Evolutionary conservation across 2,888 invertebrate genomes (phyloP), one percentile per base, ranked within the genome.

Genomic region (Hirtodrosophila cameraria): DNA sequence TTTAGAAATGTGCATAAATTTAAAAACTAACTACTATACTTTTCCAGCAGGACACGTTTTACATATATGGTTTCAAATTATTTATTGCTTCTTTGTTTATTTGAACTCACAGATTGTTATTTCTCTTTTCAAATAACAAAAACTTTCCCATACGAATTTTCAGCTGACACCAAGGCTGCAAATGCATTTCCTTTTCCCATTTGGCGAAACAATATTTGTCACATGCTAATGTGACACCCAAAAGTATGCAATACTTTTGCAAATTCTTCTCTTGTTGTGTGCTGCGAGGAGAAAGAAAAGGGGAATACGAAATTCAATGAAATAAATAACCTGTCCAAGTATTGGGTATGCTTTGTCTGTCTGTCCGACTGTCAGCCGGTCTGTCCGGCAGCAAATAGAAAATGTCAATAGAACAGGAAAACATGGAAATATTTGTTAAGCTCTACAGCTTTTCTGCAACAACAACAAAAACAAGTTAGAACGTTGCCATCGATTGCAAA

Each of bases 321-420:
- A 57, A 48, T 66, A 69, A 79, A 78, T 66, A 83, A 62, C 39
- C 66, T 76, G 73, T 72, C 73, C 73, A 52, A 52, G 59, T 39
- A 41, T 27, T 35, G 49, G 49, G 42, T 31, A 46, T 58, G 48
- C 54, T 15, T 23, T 2, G 11, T 20, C 16, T 25, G 12, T 33
- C 5, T 12, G 11, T 12, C 9, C 13, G 50, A 13, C 52, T 31
- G 28, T 39, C 39, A 27, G 50, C 25, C 36, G 35, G 46, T 48
- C 53, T 28, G 64, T 54, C 48, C 42, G 42, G 13, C 52, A 52
- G 85, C 43, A 80, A 81, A 84, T 84, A 66, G 71, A 71, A 81
- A 84, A 72, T 72, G 85, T 69, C 80, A 84, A 80, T 78, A 69
- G 53, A 75, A 61, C 28, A 25, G 54, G 27, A 58, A 64, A 76